Percentiles rank a stretch among this genome's conserved stretches.
Conservation (phyloP, 2,888 invertebrate genomes). For the Cotesia congregata region DNA sequence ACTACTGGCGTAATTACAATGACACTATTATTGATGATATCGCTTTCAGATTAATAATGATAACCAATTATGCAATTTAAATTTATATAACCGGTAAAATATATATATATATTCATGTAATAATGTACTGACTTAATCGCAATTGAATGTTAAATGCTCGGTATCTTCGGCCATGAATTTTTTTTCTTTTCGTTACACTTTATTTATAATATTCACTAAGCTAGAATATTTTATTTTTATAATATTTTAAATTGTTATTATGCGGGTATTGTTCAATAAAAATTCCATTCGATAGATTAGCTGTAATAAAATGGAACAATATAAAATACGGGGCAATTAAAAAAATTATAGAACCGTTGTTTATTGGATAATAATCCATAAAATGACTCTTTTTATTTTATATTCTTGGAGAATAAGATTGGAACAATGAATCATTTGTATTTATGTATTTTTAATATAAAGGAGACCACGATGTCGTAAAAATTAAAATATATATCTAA, state of each 20-base stretch:
- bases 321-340: slow-evolving; percentile 22
- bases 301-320: background rate
- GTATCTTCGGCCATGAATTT: background rate
- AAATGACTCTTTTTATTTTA: slow-evolving; percentile 31
- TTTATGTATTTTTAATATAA: background rate
- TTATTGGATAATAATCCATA: slow-evolving; percentile 30
- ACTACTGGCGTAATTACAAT: background rate
- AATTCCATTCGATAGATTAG: background rate
- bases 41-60: background rate
- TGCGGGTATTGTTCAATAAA: background rate
- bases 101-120: background rate
- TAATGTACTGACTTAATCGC: background rate
- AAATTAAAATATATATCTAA: too few relatives aligned
- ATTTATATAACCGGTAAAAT: background rate
- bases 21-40: background rate
- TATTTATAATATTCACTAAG: slow-evolving; percentile 20
- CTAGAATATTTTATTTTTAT: slow-evolving; percentile 30
- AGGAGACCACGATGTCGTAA: too few relatives aligned
- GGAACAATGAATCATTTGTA: slow-evolving; percentile 26
- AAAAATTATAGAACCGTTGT: slow-evolving; percentile 34
- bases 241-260: slow-evolving; percentile 4
- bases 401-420: slow-evolving; percentile 25
- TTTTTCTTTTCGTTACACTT: background rate
- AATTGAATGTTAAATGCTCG: background rate
- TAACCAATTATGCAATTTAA: background rate